These are phyloP conservation scores for Spodoptera littoralis DNA, from an alignment of 2,888 invertebrate genomes.

Conservation along the genomic window DNA sequence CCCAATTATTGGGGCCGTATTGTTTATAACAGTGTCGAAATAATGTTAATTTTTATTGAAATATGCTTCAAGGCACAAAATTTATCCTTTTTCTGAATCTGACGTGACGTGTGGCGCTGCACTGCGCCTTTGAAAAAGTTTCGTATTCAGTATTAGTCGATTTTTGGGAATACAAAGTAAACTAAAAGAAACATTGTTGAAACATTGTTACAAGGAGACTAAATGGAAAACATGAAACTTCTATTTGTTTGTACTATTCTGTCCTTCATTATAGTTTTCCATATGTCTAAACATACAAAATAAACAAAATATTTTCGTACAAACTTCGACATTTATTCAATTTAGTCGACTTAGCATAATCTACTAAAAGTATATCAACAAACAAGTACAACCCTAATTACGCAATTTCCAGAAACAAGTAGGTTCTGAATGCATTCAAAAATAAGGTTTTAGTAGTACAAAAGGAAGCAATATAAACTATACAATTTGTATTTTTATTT, in stretches of 20 bases:
- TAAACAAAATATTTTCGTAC: too few relatives aligned
- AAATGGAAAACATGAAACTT: too few relatives aligned
- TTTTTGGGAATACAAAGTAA: neutral
- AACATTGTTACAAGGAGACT: too few relatives aligned
- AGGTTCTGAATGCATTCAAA: constrained; percentile 24
- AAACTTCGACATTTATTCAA: neutral
- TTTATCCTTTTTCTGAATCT: constrained; percentile 63
- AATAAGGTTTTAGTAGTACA: too few relatives aligned
- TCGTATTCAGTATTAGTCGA: constrained; percentile 33
- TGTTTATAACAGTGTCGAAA: constrained; percentile 52
- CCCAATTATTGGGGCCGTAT: constrained; percentile 47
- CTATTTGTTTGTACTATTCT: too few relatives aligned
- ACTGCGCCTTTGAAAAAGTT: constrained; percentile 18
- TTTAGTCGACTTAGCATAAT: constrained; percentile 4
- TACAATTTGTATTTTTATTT: too few relatives aligned
- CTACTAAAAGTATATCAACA: neutral
- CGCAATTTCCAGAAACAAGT: constrained; percentile 52
- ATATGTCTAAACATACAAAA: too few relatives aligned
- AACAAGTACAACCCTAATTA: constrained; percentile 13
- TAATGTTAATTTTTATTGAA: constrained; percentile 57
- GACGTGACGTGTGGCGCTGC: constrained; percentile 64
- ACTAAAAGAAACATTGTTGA: too few relatives aligned
- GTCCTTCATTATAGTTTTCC: too few relatives aligned
- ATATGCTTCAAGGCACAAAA: constrained; percentile 69
- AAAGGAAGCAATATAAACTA: too few relatives aligned